Percentiles rank a stretch among this genome's conserved stretches.
These are phyloP conservation scores for Tachina grossa DNA, from an alignment of 2,888 invertebrate species.

Conservation along the genomic window DNA sequence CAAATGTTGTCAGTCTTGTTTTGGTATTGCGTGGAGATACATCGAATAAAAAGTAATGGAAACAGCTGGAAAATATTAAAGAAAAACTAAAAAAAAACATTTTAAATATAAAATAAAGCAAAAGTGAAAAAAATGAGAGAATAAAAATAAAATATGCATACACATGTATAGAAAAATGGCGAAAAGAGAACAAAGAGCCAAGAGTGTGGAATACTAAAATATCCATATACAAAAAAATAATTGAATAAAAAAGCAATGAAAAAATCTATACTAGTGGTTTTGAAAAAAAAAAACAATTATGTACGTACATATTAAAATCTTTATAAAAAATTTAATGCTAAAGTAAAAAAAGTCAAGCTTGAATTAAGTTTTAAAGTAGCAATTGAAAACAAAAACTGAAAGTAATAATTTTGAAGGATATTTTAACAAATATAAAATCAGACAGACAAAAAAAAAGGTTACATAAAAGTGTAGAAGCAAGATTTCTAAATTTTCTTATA, in stretches of 20 bases:
- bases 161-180: slow-evolving; percentile 23
- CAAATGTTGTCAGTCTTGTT: slow-evolving; percentile 75
- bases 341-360: slow-evolving; percentile 33
- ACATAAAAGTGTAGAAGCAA: slow-evolving; percentile 41
- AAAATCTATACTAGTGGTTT: slow-evolving; percentile 59
- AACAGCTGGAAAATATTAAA: slow-evolving; percentile 18
- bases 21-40: slow-evolving; percentile 77
- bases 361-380: slow-evolving; percentile 33
- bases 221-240: slow-evolving; percentile 41
- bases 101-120: slow-evolving; percentile 36
- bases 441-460: slow-evolving; percentile 29
- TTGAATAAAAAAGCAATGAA: slow-evolving; percentile 52
- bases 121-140: slow-evolving; percentile 46
- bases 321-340: slow-evolving; percentile 10
- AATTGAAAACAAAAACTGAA: not conserved
- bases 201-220: slow-evolving; percentile 59
- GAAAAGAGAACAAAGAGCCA: slow-evolving; percentile 61
- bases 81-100: slow-evolving; percentile 52
- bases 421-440: slow-evolving; percentile 21
- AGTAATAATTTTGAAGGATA: slow-evolving; percentile 35
- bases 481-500: slow-evolving; percentile 34
- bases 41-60: slow-evolving; percentile 29
- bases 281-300: slow-evolving; percentile 17
- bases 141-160: slow-evolving; percentile 44
- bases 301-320: slow-evolving; percentile 9